phyloP scores from a whole-genome alignment of 2,888 invertebrate genomes.

The Neocrepidodera transversa region DNA sequence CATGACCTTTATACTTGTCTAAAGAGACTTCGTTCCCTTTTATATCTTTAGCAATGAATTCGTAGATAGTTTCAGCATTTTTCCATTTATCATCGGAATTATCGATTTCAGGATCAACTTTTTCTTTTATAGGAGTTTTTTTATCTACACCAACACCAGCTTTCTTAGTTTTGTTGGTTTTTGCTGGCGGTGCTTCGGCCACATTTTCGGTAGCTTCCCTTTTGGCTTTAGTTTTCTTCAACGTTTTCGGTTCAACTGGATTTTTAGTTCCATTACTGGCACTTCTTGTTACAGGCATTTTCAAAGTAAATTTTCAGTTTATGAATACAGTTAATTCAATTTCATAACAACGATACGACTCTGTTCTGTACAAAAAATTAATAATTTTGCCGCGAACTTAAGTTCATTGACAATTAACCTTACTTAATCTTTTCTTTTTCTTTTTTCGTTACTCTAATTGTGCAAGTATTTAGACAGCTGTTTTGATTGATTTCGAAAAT shows the following conservation, averaged over 20 bases:
- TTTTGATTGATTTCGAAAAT: no score
- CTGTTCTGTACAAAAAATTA: no score
- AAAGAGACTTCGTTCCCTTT: conserved; percentile 81
- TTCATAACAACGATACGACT: no score
- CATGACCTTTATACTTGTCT: conserved; percentile 81
- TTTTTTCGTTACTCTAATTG: no score
- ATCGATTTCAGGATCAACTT: conserved; percentile 39
- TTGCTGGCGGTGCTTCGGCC: conserved; percentile 7
- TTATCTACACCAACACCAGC: not conserved
- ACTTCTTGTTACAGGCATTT: conserved; percentile 40
- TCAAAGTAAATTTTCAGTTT: no score
- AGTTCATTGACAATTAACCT: no score
- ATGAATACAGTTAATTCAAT: no score
- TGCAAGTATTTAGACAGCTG: no score
- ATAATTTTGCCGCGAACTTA: no score
- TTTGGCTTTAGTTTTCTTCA: conserved; percentile 23
- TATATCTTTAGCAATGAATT: conserved; percentile 81
- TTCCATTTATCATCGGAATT: conserved; percentile 79
- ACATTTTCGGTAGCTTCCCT: conserved; percentile 13
- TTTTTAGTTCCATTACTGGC: conserved; percentile 23
- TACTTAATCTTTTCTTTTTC: no score
- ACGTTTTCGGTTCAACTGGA: not conserved
- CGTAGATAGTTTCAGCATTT: conserved; percentile 77
- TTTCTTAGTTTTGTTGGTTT: not conserved
- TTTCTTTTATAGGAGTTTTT: conserved; percentile 1